Evolutionary conservation across 2,888 invertebrate genomes (phyloP), one percentile per base, ranked within the genome.

Genomic region (Ennomos fuscantarius): DNA sequence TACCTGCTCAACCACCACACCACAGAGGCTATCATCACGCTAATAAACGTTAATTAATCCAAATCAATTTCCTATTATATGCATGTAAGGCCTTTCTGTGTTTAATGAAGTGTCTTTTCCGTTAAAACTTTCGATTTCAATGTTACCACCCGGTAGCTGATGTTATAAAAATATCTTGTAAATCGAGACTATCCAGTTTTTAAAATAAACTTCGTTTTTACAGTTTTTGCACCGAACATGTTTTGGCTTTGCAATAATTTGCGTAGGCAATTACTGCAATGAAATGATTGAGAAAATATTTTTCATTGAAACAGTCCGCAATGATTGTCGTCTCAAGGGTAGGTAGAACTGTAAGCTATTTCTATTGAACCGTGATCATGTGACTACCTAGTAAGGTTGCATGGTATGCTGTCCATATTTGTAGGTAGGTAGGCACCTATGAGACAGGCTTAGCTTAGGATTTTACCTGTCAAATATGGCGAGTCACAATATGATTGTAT

Each of bases 331-430:
- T 70, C 69, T 74, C 75, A 76, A 76, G 78, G 74, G 72, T 72
- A 73, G 69, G 68, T 75, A 73, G 64, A 24, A 6, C 24, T 24
- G 62, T 63, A 68, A 75, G 73, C 72, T 73, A 71, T 72, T 76
- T 75, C 72, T 76, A 78, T 73, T 77, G 60, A 66, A 43, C 55
- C 55, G 52, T 66, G 53, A 65, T 69, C 72, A 69, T 72, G 72
- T 72, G 67, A 68, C 62, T 50, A 43, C 42, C 24, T 24, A 24
- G 2, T 65, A 59, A 68, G 67, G 67, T 63, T 68, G 57, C 31
- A 42, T 32, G 42, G 56, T 32, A 44, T 40, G 34, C 41, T 39
- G 24, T 46, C 50, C 55, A 49, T 44, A 56, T 44, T 41, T 46
- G 35, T 65, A 33, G 52, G 45, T 24, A 6, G 24, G 24, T 3